Conservation (phyloP, 2,797 vertebrate genomes). For the Pygocentrus nattereri region DNA sequence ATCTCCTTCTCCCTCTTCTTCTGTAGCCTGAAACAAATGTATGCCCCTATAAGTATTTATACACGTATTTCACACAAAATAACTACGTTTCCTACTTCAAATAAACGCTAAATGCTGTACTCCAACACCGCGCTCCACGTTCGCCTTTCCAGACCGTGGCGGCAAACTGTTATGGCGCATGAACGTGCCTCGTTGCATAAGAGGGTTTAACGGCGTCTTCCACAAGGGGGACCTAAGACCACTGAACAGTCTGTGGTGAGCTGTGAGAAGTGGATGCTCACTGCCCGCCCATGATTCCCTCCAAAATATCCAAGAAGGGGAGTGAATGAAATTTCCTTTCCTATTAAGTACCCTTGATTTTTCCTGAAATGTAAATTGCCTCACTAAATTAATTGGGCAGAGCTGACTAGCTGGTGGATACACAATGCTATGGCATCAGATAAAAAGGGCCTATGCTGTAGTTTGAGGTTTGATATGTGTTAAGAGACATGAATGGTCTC, state of each 20-base stretch:
- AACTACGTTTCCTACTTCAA: neutral
- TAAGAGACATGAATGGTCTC: too few species aligned
- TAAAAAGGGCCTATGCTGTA: too few species aligned
- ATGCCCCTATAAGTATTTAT: neutral
- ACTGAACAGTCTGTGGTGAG: neutral
- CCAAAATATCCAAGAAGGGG: too few species aligned
- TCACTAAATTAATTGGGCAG: too few species aligned
- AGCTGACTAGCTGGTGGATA: too few species aligned
- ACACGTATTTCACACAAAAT: neutral
- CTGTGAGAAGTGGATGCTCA: neutral
- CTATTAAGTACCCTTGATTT: too few species aligned
- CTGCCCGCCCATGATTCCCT: too few species aligned
- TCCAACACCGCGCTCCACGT: neutral
- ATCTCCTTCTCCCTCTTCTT: neutral
- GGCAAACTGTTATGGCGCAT: conserved; percentile 47
- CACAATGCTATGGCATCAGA: too few species aligned
- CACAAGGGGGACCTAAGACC: conserved; percentile 36
- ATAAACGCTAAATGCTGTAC: neutral
- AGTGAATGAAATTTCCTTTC: too few species aligned
- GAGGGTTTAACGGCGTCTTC: neutral
- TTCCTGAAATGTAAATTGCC: too few species aligned
- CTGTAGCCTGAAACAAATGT: neutral
- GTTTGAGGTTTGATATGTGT: too few species aligned
- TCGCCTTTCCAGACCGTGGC: conserved; percentile 18
- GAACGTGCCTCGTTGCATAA: conserved; percentile 52